Evolutionary conservation across 2,797 vertebrate genomes (phyloP).

Genomic region (Pipistrellus pygmaeus): DNA sequence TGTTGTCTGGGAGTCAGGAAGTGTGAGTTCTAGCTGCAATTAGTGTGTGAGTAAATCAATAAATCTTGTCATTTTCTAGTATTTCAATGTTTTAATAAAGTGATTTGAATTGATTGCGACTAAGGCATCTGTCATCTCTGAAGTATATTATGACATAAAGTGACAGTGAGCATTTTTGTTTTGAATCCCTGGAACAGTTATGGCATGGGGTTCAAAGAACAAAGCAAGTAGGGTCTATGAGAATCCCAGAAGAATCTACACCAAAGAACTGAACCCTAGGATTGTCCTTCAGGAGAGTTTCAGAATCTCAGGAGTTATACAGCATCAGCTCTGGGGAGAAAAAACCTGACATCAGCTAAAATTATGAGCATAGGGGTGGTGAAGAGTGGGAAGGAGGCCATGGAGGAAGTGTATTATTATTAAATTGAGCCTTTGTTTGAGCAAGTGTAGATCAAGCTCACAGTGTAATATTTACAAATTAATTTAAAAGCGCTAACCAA

Average conservation of each 20-base stretch:
- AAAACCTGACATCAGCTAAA: background rate
- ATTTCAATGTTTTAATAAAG: background rate
- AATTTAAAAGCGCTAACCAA: background rate
- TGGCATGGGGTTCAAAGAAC: background rate
- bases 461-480: background rate
- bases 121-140: background rate
- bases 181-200: background rate
- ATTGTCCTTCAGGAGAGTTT: fast-evolving
- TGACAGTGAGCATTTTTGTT: background rate
- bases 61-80: background rate
- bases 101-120: background rate
- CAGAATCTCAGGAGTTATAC: background rate
- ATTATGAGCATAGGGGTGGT: fast-evolving
- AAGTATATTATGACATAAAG: background rate
- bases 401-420: background rate
- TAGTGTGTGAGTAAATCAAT: background rate
- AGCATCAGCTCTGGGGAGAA: background rate
- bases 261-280: background rate
- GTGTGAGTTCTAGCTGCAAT: background rate
- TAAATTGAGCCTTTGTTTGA: background rate
- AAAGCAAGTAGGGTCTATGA: background rate
- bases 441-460: background rate
- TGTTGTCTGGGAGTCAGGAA: background rate
- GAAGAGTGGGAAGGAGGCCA: background rate
- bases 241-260: background rate